A percentile compares a stretch with the other conserved stretches of the same genome.
Evolutionary conservation across 2,888 invertebrate genomes (phyloP).

Genomic region (Acrobeloides nanus): DNA sequence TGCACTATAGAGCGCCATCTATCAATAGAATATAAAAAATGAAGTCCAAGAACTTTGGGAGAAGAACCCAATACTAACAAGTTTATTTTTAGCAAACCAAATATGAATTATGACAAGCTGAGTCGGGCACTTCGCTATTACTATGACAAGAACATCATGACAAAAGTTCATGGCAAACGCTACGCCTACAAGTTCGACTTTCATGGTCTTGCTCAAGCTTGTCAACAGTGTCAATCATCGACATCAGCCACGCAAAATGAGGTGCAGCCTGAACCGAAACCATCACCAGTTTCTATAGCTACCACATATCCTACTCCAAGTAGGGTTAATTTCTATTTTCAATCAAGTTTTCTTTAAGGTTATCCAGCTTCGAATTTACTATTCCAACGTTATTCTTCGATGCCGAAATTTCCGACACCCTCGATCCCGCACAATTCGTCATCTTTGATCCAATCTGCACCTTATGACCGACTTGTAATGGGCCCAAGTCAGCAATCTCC

Average conservation of each 20-base stretch:
- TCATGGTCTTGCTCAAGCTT: constrained; percentile 43
- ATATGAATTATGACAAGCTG: constrained; percentile 95
- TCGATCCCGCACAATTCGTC: no score
- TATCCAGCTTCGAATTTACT: constrained; percentile 14
- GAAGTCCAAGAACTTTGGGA: no score
- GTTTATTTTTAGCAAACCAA: constrained; percentile 76
- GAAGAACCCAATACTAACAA: no score
- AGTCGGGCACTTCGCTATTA: constrained; percentile 85
- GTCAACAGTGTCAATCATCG: constrained; percentile 24
- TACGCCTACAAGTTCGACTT: constrained; percentile 95
- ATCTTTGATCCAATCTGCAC: no score
- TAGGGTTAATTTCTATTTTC: neutral
- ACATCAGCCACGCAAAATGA: neutral
- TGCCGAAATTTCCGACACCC: constrained; percentile 7
- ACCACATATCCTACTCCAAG: constrained; percentile 1
- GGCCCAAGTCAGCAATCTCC: no score
- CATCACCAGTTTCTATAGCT: constrained; percentile 4
- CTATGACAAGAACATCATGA: constrained; percentile 97
- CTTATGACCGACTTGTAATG: no score
- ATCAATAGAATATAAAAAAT: no score
- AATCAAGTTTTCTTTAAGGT: constrained; percentile 7
- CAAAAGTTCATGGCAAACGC: constrained; percentile 88
- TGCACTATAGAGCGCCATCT: no score
- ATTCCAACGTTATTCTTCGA: constrained; percentile 12
- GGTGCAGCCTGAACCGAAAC: constrained; percentile 6